Percentiles rank a stretch among this genome's conserved stretches.
Conservation (phyloP, 1,140 invertebrate species). For the Doryteuthis pealeii region DNA sequence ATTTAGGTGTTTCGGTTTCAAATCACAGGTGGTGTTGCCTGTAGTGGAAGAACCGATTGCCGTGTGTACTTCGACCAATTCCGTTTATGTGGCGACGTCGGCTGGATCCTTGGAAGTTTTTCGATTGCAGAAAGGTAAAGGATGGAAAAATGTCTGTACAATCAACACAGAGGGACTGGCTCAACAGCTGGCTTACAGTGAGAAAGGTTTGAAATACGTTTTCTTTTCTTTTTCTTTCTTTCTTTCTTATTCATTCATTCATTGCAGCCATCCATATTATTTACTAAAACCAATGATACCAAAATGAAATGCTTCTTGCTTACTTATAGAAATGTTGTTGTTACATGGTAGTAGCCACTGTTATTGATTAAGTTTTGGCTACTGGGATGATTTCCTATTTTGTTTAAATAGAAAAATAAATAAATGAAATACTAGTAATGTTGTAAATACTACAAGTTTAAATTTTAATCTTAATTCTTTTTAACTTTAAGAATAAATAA, state of each 20-base stretch:
- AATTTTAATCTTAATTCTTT: too few species aligned
- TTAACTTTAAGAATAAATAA: too few species aligned
- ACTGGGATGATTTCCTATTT: too few species aligned
- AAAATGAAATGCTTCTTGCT: too few species aligned
- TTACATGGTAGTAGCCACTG: too few species aligned
- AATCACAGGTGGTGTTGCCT: conserved; percentile 26
- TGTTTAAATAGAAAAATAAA: too few species aligned
- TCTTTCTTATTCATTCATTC: not conserved
- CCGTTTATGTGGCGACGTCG: conserved; percentile 31
- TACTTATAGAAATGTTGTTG: too few species aligned
- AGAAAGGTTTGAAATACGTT: not conserved
- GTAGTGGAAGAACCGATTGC: conserved; percentile 30
- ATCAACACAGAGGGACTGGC: conserved; percentile 8
- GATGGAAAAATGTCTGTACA: not conserved
- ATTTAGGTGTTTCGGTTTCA: conserved; percentile 32
- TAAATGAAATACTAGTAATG: too few species aligned
- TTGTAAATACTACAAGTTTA: too few species aligned
- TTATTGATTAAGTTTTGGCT: too few species aligned
- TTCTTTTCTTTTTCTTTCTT: not conserved
- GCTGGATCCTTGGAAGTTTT: not conserved
- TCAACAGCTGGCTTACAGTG: conserved; percentile 2
- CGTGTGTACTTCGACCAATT: conserved; percentile 19
- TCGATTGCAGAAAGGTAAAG: not conserved
- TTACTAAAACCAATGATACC: not conserved
- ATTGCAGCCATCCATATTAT: not conserved